Conservation (phyloP, 2,888 invertebrate genomes). For the Ectemnius cavifrons region DNA sequence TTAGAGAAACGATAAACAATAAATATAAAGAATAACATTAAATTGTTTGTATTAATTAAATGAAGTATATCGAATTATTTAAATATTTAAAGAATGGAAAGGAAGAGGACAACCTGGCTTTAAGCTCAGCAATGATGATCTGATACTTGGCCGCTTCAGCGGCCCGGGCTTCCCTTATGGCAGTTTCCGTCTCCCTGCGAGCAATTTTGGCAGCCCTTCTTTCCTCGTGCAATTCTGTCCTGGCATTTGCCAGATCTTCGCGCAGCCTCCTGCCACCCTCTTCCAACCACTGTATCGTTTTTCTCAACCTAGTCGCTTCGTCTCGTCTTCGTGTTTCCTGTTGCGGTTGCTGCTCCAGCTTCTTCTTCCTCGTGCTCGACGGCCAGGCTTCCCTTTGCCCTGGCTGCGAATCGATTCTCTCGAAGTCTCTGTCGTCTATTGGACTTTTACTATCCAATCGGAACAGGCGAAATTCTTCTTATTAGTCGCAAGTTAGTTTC, state of each 20-base stretch:
- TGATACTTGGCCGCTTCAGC: conserved; percentile 66
- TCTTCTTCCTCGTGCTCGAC: conserved; percentile 3
- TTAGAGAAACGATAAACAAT: too few relatives aligned
- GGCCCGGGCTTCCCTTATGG: conserved; percentile 61
- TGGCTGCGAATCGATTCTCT: too few relatives aligned
- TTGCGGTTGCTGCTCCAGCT: neutral
- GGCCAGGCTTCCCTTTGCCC: too few relatives aligned
- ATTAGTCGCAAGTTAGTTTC: too few relatives aligned
- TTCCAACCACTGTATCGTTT: conserved; percentile 71
- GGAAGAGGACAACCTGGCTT: conserved; percentile 52
- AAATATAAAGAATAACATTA: too few relatives aligned
- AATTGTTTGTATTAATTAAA: conserved; percentile 11
- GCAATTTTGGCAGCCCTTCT: conserved; percentile 63
- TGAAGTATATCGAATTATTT: neutral
- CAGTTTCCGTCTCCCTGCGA: conserved; percentile 63
- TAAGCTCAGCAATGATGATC: conserved; percentile 64
- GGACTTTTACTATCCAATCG: neutral
- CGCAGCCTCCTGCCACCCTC: conserved; percentile 66
- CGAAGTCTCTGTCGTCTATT: neutral
- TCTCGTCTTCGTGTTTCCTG: conserved; percentile 28
- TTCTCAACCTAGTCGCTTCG: conserved; percentile 63
- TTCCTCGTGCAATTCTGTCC: conserved; percentile 69
- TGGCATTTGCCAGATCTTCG: conserved; percentile 67
- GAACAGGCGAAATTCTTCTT: too few relatives aligned
- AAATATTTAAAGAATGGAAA: neutral